A percentile compares a stretch with the other conserved stretches of the same genome.
phyloP scores from a whole-genome alignment of 2,888 invertebrate genomes.

The Leptinotarsa rubiginosa region DNA sequence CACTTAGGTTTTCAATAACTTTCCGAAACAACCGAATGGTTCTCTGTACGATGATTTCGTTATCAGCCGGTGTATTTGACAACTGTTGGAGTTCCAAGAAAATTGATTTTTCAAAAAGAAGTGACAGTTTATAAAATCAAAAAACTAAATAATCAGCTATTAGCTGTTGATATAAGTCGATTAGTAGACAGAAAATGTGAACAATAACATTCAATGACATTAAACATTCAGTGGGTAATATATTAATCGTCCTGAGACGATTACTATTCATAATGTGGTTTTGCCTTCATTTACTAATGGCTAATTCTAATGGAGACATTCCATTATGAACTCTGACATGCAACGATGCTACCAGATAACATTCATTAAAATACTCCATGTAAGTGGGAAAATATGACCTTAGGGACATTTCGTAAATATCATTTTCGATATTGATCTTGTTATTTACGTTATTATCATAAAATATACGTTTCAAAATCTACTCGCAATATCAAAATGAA shows the following conservation, averaged over 20 bases:
- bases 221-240: background rate
- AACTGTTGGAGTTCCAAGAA: too few relatives aligned
- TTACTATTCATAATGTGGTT: background rate
- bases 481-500: too few relatives aligned
- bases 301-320: constrained; percentile 13
- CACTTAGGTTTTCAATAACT: too few relatives aligned
- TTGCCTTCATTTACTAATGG: constrained; percentile 27
- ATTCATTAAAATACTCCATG: background rate
- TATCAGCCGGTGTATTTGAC: too few relatives aligned
- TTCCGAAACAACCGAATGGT: too few relatives aligned
- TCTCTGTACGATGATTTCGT: too few relatives aligned
- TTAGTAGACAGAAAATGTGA: background rate
- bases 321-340: constrained; percentile 10
- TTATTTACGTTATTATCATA: background rate
- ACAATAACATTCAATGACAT: background rate
- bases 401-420: background rate
- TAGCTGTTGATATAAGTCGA: too few relatives aligned
- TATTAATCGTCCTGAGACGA: background rate
- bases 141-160: too few relatives aligned
- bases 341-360: constrained; percentile 8
- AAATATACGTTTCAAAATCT: too few relatives aligned
- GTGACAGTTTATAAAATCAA: too few relatives aligned
- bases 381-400: background rate
- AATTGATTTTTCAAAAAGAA: too few relatives aligned
- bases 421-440: background rate